These are phyloP conservation scores for Hirudinaria manillensis DNA, from an alignment of 2,888 invertebrate genomes.

Conservation along the genomic window DNA sequence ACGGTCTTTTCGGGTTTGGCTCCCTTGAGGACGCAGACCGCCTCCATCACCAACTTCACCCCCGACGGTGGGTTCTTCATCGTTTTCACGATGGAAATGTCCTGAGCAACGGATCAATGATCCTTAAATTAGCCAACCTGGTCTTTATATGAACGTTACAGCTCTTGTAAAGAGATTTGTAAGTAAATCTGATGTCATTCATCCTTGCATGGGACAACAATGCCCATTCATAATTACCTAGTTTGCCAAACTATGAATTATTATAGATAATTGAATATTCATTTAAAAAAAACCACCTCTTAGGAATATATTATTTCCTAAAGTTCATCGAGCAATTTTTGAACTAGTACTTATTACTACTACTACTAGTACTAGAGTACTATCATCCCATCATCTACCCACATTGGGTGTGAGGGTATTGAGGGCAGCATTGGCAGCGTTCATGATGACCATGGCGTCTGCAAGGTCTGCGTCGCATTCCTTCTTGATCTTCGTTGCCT, in stretches of 20 bases:
- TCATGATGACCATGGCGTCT: slow-evolving; percentile 54
- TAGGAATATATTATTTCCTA: no score
- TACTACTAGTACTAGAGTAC: neutral
- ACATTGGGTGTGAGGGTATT: slow-evolving; percentile 53
- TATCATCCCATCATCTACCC: neutral
- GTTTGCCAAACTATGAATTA: no score
- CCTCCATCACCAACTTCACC: slow-evolving; percentile 54
- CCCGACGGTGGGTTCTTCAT: slow-evolving; percentile 55
- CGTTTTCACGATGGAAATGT: slow-evolving; percentile 54
- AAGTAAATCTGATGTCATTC: no score
- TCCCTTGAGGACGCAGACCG: slow-evolving; percentile 54
- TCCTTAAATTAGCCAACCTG: no score
- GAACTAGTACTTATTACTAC: neutral
- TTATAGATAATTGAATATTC: no score
- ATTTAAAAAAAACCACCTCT: no score
- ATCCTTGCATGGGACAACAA: no score
- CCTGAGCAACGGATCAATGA: slow-evolving; percentile 41
- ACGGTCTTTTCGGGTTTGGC: slow-evolving; percentile 50
- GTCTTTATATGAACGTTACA: no score
- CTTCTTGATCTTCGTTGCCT: slow-evolving; percentile 54
- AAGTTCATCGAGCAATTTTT: no score
- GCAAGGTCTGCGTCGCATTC: slow-evolving; percentile 55
- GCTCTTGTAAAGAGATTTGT: no score
- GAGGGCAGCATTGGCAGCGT: slow-evolving; percentile 53
- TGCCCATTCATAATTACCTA: no score